These are phyloP conservation scores for Brachionus plicatilis DNA, from an alignment of 1,140 invertebrate genomes.

Conservation along the genomic window DNA sequence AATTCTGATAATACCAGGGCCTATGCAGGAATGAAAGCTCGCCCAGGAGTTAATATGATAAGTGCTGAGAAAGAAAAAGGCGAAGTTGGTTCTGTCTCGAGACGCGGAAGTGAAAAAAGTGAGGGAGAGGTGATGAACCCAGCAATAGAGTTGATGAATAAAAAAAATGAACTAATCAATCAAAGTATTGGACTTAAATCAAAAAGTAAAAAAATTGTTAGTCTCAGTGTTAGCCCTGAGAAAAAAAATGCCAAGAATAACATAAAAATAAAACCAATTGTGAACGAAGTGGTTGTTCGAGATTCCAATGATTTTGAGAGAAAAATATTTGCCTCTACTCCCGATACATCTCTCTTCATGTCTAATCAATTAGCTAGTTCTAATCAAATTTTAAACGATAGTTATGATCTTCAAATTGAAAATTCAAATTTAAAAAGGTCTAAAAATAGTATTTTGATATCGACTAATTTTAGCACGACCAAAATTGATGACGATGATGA, in stretches of 20 bases:
- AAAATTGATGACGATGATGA: constrained; percentile 16
- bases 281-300: neutral
- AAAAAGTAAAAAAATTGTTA: constrained; percentile 34
- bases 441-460: neutral
- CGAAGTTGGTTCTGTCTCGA: neutral
- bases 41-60: neutral
- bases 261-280: neutral
- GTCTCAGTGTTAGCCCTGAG: neutral
- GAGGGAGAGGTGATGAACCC: constrained; percentile 26
- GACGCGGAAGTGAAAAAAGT: neutral
- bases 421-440: neutral
- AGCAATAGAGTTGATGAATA: neutral
- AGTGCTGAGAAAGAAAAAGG: neutral
- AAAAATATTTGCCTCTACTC: constrained; percentile 35
- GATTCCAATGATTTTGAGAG: constrained; percentile 39
- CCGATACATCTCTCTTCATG: constrained; percentile 20
- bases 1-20: neutral
- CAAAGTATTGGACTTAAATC: neutral
- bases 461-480: neutral
- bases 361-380: neutral
- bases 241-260: constrained; percentile 23
- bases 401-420: neutral
- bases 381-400: constrained; percentile 11
- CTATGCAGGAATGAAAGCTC: neutral
- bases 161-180: neutral